Percentiles rank a stretch among this genome's conserved stretches.
Conservation (phyloP, 2,888 invertebrate species). For the Agrotis ipsilon region DNA sequence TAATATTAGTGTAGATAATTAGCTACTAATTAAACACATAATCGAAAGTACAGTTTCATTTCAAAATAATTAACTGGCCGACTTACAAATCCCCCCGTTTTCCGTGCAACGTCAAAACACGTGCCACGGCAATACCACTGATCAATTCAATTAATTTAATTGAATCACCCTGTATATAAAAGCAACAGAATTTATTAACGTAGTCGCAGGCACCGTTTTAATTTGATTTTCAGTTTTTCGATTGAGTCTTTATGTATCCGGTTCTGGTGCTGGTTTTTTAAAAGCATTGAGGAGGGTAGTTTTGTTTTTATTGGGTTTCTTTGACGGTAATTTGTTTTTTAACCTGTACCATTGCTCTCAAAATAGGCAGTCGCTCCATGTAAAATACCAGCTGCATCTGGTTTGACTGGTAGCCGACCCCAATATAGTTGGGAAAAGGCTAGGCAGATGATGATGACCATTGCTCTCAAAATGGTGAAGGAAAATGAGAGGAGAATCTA, state of each 20-base stretch:
- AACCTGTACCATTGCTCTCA: too few relatives aligned
- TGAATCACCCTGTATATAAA: conserved; percentile 58
- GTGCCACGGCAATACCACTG: conserved; percentile 33
- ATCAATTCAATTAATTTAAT: conserved; percentile 67
- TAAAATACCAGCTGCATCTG: too few relatives aligned
- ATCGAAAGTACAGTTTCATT: background rate
- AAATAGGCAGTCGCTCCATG: too few relatives aligned
- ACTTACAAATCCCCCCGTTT: conserved; percentile 19
- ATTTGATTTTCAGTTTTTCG: conserved; percentile 36
- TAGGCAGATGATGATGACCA: too few relatives aligned
- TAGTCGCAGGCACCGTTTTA: conserved; percentile 21
- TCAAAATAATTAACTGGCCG: conserved; percentile 15
- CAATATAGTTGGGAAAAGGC: too few relatives aligned
- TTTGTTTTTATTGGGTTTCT: background rate
- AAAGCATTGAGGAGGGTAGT: background rate
- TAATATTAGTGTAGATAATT: too few relatives aligned
- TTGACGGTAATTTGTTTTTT: background rate
- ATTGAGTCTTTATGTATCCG: conserved; percentile 12
- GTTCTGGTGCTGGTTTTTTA: background rate
- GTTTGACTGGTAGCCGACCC: too few relatives aligned
- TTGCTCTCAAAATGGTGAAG: too few relatives aligned
- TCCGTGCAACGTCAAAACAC: conserved; percentile 43
- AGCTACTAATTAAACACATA: too few relatives aligned
- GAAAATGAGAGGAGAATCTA: too few relatives aligned
- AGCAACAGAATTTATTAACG: conserved; percentile 48